Evolutionary conservation across 2,797 vertebrate genomes (phyloP).

Genomic region (Acomys russatus): DNA sequence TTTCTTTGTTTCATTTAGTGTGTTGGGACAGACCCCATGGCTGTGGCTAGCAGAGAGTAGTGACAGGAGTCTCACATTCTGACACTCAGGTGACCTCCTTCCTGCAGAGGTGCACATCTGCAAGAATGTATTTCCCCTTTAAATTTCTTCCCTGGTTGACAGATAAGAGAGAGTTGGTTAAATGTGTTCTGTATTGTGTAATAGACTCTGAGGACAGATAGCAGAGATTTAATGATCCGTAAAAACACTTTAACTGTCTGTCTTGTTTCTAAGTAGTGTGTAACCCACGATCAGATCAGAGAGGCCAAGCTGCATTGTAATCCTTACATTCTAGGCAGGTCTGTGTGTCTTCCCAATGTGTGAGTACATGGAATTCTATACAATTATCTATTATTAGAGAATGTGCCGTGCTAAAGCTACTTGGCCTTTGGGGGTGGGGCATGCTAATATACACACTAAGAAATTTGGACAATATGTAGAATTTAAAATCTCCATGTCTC

Average conservation of each 20-base stretch:
- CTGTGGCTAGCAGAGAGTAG: background rate
- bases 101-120: background rate
- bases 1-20: conserved; percentile 14
- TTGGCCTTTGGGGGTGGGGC: background rate
- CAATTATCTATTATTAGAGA: background rate
- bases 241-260: background rate
- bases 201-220: background rate
- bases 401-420: background rate
- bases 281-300: background rate
- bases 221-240: background rate
- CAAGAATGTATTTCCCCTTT: background rate
- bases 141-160: conserved; percentile 3
- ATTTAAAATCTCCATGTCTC: background rate
- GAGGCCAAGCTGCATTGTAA: background rate
- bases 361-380: background rate
- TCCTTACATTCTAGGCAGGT: background rate
- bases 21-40: background rate
- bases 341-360: background rate
- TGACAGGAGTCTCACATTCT: background rate
- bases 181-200: conserved; percentile 34
- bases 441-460: background rate
- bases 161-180: background rate
- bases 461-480: background rate
- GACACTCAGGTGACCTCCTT: background rate
- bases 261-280: conserved; percentile 11